These are phyloP conservation scores for Tortricodes alternella DNA, from an alignment of 2,888 invertebrate species.

Conservation along the genomic window DNA sequence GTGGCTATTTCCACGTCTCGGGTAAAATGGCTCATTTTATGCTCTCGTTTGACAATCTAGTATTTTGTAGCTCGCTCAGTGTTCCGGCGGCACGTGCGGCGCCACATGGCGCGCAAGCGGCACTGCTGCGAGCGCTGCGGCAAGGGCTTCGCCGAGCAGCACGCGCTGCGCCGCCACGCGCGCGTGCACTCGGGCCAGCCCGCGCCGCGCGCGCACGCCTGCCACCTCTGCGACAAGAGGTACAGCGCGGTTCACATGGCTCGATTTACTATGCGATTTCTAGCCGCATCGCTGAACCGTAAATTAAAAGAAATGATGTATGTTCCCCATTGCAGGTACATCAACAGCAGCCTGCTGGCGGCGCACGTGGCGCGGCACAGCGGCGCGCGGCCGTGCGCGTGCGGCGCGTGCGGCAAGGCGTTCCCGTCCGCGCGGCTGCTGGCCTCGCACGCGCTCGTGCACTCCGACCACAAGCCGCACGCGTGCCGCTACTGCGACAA, in stretches of 20 bases:
- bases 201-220: slow-evolving; percentile 71
- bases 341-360: slow-evolving; percentile 50
- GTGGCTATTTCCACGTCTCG: too few relatives aligned
- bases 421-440: slow-evolving; percentile 71
- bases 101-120: slow-evolving; percentile 78
- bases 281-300: too few relatives aligned
- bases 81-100: slow-evolving; percentile 77
- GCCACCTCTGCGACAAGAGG: slow-evolving; percentile 78
- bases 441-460: slow-evolving; percentile 79
- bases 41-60: too few relatives aligned
- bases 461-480: slow-evolving; percentile 78
- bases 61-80: slow-evolving; percentile 46
- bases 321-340: slow-evolving; percentile 65
- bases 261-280: too few relatives aligned
- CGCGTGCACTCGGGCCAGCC: slow-evolving; percentile 78
- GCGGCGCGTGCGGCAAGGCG: slow-evolving; percentile 62
- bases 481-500: slow-evolving; percentile 80
- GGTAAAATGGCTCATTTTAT: too few relatives aligned
- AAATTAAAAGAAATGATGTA: too few relatives aligned
- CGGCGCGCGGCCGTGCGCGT: slow-evolving; percentile 63
- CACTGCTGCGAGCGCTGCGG: slow-evolving; percentile 75
- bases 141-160: slow-evolving; percentile 78
- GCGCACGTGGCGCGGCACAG: slow-evolving; percentile 64
- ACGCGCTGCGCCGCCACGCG: slow-evolving; percentile 76
- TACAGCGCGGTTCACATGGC: neutral